Evolutionary conservation across 2,888 invertebrate genomes (phyloP).

Genomic region (Ischnura elegans): DNA sequence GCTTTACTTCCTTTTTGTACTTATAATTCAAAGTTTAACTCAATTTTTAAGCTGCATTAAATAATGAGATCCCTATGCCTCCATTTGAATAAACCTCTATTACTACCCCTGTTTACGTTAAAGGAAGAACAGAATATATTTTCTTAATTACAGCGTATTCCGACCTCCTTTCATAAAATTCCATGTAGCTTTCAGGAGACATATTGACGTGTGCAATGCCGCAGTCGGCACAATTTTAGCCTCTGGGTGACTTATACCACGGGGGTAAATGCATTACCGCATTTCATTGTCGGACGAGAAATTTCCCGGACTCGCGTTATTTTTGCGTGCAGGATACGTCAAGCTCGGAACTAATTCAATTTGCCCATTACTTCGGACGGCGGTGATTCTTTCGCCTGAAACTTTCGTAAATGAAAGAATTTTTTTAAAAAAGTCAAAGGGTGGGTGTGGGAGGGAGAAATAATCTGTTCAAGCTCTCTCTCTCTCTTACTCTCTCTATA

Average conservation of each 20-base stretch:
- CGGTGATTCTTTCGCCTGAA: neutral
- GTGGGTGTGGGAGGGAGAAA: neutral
- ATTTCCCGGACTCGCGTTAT: neutral
- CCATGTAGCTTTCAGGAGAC: neutral
- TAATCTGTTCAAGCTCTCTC: constrained; percentile 6
- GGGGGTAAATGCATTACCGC: neutral
- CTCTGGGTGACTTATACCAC: neutral
- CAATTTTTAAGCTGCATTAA: neutral
- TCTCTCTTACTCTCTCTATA: too few relatives aligned
- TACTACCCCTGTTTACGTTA: neutral
- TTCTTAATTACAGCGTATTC: neutral
- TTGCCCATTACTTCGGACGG: constrained; percentile 10
- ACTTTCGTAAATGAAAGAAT: constrained; percentile 25
- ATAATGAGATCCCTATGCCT: neutral
- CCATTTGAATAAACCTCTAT: too few relatives aligned
- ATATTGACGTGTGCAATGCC: neutral
- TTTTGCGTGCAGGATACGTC: neutral
- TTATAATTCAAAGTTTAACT: neutral
- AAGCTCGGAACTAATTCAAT: constrained; percentile 4
- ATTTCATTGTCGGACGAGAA: constrained; percentile 21
- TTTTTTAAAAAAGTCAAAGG: neutral
- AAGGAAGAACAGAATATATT: neutral
- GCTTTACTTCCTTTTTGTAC: neutral
- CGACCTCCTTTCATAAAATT: neutral
- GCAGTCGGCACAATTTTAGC: neutral